These are phyloP conservation scores for Heteromyza rotundicornis DNA, from an alignment of 2,888 invertebrate genomes.

Conservation along the genomic window DNA sequence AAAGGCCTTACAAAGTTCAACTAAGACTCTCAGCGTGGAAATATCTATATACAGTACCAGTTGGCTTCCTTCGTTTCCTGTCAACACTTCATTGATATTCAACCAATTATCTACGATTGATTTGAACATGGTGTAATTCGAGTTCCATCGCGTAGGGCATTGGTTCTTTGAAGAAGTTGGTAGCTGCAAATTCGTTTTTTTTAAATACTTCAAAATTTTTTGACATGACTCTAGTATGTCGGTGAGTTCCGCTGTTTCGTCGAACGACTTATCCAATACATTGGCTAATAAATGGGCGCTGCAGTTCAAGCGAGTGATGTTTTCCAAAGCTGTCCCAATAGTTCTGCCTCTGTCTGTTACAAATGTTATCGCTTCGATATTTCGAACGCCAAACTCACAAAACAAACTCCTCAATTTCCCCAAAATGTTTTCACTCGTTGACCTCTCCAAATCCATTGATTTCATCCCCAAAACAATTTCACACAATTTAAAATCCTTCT, in stretches of 20 bases:
- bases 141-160: slow-evolving; percentile 6
- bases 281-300: slow-evolving; percentile 23
- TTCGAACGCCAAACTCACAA: slow-evolving; percentile 12
- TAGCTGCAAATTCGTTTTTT: slow-evolving; percentile 24
- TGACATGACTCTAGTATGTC: slow-evolving; percentile 13
- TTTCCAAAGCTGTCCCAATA: slow-evolving; percentile 3
- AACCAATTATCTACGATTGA: slow-evolving; percentile 3
- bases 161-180: slow-evolving; percentile 14
- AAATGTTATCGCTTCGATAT: slow-evolving; percentile 16
- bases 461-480: slow-evolving; percentile 11
- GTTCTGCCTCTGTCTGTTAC: slow-evolving; percentile 2
- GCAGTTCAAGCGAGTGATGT: slow-evolving; percentile 17
- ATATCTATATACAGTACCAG: not conserved
- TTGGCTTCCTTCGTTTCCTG: not conserved
- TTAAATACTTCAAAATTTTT: slow-evolving; percentile 22
- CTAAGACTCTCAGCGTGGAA: slow-evolving; percentile 7
- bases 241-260: slow-evolving; percentile 17
- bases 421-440: slow-evolving; percentile 12
- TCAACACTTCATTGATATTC: not conserved
- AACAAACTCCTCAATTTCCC: slow-evolving; percentile 4
- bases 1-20: slow-evolving; percentile 9
- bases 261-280: slow-evolving; percentile 22
- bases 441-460: slow-evolving; percentile 21
- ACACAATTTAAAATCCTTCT: slow-evolving; percentile 9
- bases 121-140: not conserved